phyloP scores from a whole-genome alignment of 2,113 vertebrate species.

The Saguinus imperator region DNA sequence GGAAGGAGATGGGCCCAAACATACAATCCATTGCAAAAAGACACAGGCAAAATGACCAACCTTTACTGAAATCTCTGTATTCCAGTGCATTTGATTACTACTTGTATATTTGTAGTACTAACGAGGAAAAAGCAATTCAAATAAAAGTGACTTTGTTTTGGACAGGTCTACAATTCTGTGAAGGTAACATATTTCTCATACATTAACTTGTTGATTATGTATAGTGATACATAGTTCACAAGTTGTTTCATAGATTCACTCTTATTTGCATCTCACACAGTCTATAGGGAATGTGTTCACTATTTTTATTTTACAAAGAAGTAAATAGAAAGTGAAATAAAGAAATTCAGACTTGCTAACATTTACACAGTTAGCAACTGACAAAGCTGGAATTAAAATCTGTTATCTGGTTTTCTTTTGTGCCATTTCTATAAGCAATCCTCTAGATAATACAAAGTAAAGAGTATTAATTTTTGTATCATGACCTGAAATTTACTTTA shows the following conservation, averaged over 20 bases:
- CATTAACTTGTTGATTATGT: background rate
- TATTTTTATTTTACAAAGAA: background rate
- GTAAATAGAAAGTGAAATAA: background rate
- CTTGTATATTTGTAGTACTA: background rate
- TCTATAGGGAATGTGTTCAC: background rate
- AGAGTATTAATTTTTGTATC: background rate
- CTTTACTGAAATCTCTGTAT: constrained; percentile 23
- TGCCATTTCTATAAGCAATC: constrained; percentile 49
- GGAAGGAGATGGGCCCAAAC: background rate
- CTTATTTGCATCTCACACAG: background rate
- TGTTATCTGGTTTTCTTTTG: constrained; percentile 44
- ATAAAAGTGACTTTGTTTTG: constrained; percentile 21
- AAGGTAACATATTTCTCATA: background rate
- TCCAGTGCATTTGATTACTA: background rate
- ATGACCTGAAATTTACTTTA: constrained; percentile 34
- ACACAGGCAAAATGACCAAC: background rate
- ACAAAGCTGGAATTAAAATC: constrained; percentile 35
- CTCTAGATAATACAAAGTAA: background rate
- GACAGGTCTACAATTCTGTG: background rate
- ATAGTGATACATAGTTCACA: background rate
- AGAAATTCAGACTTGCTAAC: background rate
- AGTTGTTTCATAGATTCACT: background rate
- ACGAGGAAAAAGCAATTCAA: background rate
- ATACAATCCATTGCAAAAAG: background rate
- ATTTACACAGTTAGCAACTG: background rate